A percentile compares a stretch with the other conserved stretches of the same genome.
Evolutionary conservation across 2,888 invertebrate species (phyloP).

Genomic region (Ephialtes manifestator): DNA sequence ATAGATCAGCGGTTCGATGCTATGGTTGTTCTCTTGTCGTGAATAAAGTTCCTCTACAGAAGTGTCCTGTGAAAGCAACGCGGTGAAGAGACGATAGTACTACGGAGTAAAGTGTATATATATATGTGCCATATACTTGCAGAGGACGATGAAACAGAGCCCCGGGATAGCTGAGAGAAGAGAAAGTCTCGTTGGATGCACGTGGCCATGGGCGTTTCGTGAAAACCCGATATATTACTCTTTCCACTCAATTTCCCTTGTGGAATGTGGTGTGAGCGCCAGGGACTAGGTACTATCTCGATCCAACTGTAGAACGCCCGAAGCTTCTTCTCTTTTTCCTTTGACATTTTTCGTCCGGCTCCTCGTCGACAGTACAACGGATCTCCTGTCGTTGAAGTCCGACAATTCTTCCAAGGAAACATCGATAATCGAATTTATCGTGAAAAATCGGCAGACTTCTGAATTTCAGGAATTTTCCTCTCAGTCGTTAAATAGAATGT

Average conservation of each 20-base stretch:
- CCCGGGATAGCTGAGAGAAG: conserved; percentile 39
- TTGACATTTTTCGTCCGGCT: conserved; percentile 43
- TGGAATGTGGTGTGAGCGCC: conserved; percentile 60
- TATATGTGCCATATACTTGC: not conserved
- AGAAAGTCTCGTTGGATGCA: conserved; percentile 35
- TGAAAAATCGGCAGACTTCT: not conserved
- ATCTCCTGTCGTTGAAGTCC: conserved; percentile 43
- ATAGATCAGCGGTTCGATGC: conserved; percentile 58
- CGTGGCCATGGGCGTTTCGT: conserved; percentile 65
- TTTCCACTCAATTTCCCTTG: conserved; percentile 71
- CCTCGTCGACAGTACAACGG: conserved; percentile 28
- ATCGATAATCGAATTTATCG: conserved; percentile 57
- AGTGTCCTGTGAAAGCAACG: conserved; percentile 17
- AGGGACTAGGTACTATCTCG: conserved; percentile 59
- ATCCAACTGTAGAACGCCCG: conserved; percentile 48
- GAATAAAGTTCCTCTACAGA: conserved; percentile 58
- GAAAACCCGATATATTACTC: conserved; percentile 71
- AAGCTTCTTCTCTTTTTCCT: conserved; percentile 47
- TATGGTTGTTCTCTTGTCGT: conserved; percentile 45
- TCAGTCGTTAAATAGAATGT: conserved; percentile 37
- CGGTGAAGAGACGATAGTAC: conserved; percentile 9
- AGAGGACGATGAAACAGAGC: conserved; percentile 36
- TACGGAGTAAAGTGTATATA: conserved; percentile 30
- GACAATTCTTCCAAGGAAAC: not conserved
- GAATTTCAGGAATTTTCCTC: not conserved